Conservation (phyloP, 2,797 vertebrate species). For the Spea hammondii region DNA sequence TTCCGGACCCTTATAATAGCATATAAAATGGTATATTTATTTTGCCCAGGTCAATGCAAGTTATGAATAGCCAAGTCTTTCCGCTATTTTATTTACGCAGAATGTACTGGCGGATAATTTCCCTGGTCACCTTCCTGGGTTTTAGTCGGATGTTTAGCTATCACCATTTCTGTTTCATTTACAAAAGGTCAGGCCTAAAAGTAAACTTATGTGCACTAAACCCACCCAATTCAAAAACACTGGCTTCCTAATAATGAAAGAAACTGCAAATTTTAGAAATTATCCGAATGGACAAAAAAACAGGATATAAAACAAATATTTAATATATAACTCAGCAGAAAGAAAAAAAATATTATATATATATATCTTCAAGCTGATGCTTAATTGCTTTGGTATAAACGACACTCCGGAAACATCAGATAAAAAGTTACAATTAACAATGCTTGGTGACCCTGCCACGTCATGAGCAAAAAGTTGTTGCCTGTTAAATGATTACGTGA, state of each 20-base stretch:
- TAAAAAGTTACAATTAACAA: too few relatives aligned
- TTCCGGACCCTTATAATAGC: background rate
- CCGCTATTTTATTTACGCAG: slow-evolving; percentile 1
- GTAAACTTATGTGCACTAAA: slow-evolving; percentile 6
- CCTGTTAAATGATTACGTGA: too few relatives aligned
- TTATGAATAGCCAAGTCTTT: background rate
- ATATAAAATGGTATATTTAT: background rate
- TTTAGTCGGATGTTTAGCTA: slow-evolving; percentile 15
- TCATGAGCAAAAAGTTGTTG: too few relatives aligned
- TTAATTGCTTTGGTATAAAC: too few relatives aligned
- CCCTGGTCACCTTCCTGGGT: background rate
- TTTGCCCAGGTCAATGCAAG: background rate
- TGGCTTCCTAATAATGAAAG: background rate
- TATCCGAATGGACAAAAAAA: too few relatives aligned
- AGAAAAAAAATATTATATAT: too few relatives aligned
- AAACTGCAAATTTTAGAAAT: background rate
- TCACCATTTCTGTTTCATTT: background rate
- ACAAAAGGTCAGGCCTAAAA: background rate
- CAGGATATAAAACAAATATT: too few relatives aligned
- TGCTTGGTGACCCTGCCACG: too few relatives aligned
- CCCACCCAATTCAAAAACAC: background rate
- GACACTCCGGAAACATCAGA: too few relatives aligned
- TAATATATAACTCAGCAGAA: too few relatives aligned
- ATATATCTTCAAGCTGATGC: too few relatives aligned
- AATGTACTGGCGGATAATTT: background rate